phyloP scores from a whole-genome alignment of 2,113 vertebrate species.

The Carassius auratus region DNA sequence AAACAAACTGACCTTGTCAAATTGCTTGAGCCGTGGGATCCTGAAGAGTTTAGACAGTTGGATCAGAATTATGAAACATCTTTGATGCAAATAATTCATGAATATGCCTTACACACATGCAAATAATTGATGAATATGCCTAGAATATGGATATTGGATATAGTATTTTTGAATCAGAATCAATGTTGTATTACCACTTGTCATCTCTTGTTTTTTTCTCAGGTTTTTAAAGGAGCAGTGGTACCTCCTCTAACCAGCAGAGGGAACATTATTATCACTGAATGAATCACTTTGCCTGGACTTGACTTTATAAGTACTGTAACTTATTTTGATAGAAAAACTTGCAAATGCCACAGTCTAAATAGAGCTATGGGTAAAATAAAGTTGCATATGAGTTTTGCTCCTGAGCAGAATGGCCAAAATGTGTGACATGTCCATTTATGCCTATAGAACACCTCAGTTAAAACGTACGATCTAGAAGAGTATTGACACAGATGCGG shows the following conservation, averaged over 20 bases:
- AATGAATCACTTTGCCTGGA: not conserved
- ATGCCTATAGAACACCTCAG: no score
- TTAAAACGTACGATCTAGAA: no score
- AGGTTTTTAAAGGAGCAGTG: not conserved
- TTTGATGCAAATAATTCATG: conserved; percentile 1
- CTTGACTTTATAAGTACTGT: not conserved
- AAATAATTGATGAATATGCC: not conserved
- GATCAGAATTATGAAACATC: conserved; percentile 31
- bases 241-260: not conserved
- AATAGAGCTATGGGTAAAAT: not conserved
- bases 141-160: not conserved
- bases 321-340: not conserved
- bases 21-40: not conserved
- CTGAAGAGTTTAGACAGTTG: conserved; percentile 45
- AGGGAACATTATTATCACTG: not conserved
- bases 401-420: not conserved
- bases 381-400: not conserved
- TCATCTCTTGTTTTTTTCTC: not conserved
- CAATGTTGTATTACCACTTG: not conserved
- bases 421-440: not conserved
- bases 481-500: not conserved
- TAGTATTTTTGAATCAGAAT: not conserved
- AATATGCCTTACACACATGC: conserved; percentile 27
- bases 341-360: not conserved
- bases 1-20: conserved; percentile 22